Evolutionary conservation across 1,140 invertebrate genomes (phyloP).

Genomic region (Bilobella aurantiaca): DNA sequence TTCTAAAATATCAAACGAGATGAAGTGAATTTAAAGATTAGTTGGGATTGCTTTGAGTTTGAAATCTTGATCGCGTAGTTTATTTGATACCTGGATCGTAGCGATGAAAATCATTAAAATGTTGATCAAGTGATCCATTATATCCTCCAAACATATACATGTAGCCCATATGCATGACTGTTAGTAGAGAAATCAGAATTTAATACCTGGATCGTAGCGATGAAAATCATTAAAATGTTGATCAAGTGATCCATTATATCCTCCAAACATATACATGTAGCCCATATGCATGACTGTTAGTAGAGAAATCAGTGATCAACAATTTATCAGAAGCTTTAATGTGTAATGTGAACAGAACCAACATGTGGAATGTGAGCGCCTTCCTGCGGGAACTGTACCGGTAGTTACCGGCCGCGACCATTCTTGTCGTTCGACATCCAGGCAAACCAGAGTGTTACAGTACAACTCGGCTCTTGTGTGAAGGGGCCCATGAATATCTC

Average conservation of each 20-base stretch:
- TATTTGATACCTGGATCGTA: constrained; percentile 55
- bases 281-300: constrained; percentile 59
- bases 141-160: constrained; percentile 79
- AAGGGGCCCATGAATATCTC: constrained; percentile 53
- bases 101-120: constrained; percentile 70
- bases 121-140: constrained; percentile 58
- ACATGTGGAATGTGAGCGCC: constrained; percentile 82
- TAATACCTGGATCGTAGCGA: constrained; percentile 50
- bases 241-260: constrained; percentile 63
- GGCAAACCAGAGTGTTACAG: constrained; percentile 61
- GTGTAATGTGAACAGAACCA: constrained; percentile 39
- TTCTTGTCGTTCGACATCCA: constrained; percentile 56
- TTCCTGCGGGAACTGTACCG: constrained; percentile 51
- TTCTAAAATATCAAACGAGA: constrained; percentile 36
- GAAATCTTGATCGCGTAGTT: no score
- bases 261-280: constrained; percentile 69
- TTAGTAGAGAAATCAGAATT: background rate
- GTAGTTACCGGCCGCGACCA: constrained; percentile 54
- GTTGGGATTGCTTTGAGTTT: background rate
- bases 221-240: constrained; percentile 73
- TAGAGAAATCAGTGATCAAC: background rate
- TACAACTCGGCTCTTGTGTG: constrained; percentile 62
- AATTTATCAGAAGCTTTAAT: constrained; percentile 27
- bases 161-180: constrained; percentile 59
- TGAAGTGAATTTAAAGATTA: constrained; percentile 1